phyloP scores from a whole-genome alignment of 2,888 invertebrate genomes.

The Lycaena phlaeas region DNA sequence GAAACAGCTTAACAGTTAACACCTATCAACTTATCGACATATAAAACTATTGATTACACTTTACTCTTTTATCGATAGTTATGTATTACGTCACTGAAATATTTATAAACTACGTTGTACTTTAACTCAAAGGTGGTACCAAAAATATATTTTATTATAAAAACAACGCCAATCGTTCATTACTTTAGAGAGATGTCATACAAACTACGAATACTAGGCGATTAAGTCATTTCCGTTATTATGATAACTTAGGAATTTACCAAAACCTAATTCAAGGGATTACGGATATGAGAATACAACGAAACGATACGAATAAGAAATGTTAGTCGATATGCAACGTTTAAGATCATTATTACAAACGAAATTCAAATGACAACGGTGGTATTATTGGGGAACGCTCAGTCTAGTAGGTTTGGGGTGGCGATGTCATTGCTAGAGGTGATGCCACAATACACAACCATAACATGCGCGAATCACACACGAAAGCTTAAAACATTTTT shows the following conservation, averaged over 20 bases:
- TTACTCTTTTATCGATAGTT: constrained; percentile 45
- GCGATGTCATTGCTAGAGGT: constrained; percentile 30
- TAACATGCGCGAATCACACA: too few relatives aligned
- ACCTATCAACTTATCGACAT: constrained; percentile 27
- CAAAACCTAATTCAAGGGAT: constrained; percentile 55
- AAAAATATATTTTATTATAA: constrained; percentile 58
- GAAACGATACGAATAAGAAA: constrained; percentile 66
- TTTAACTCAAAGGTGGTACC: constrained; percentile 71
- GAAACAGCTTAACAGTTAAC: constrained; percentile 65
- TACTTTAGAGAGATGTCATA: constrained; percentile 53
- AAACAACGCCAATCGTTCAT: constrained; percentile 57
- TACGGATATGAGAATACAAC: constrained; percentile 58
- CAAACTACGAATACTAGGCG: constrained; percentile 53
- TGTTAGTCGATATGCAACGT: constrained; percentile 71
- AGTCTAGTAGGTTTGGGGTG: constrained; percentile 44
- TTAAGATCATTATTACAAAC: constrained; percentile 52
- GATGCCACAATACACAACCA: constrained; percentile 2
- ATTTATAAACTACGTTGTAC: constrained; percentile 66
- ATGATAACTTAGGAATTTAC: constrained; percentile 49
- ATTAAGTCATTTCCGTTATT: constrained; percentile 42
- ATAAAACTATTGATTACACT: constrained; percentile 54
- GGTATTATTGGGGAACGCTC: constrained; percentile 50
- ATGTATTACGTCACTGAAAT: constrained; percentile 60
- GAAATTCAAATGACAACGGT: constrained; percentile 63
- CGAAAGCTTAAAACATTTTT: too few relatives aligned